Evolutionary conservation across 2,797 vertebrate genomes (phyloP).

Genomic region (Arrhamphus sclerolepis): DNA sequence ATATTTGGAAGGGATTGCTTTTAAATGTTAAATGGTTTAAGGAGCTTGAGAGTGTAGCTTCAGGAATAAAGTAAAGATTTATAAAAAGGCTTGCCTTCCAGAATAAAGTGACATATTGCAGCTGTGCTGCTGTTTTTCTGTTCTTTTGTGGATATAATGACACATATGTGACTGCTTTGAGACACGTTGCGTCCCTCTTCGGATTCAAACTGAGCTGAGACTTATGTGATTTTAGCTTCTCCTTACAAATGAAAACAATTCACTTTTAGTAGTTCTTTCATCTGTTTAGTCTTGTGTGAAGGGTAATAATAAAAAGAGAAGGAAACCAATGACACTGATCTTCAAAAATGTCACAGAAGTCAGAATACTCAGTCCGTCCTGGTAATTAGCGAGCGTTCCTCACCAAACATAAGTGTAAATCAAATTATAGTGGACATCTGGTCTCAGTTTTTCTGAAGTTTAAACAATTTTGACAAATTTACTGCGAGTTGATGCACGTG

Average conservation of each 20-base stretch:
- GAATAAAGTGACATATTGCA: conserved; percentile 39
- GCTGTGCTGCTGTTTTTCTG: not conserved
- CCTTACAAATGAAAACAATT: conserved; percentile 40
- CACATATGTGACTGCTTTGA: conserved; percentile 4
- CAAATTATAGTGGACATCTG: conserved; percentile 42
- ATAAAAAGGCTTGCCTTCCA: conserved; percentile 36
- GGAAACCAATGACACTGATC: conserved; percentile 24
- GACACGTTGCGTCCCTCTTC: conserved; percentile 11
- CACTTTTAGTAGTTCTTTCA: conserved; percentile 44
- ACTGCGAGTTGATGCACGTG: not conserved
- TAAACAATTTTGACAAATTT: conserved; percentile 25
- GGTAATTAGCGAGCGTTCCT: conserved; percentile 22
- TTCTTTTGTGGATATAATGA: not conserved
- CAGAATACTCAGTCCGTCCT: conserved; percentile 27
- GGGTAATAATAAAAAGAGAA: conserved; percentile 48
- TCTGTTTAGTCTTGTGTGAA: conserved; percentile 36
- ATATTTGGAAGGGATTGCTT: conserved; percentile 31
- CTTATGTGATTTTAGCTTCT: conserved; percentile 41
- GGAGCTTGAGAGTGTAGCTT: conserved; percentile 48
- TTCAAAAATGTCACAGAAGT: conserved; percentile 54
- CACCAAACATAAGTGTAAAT: conserved; percentile 29
- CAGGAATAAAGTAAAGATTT: conserved; percentile 47
- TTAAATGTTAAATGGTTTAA: conserved; percentile 68
- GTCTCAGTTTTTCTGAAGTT: conserved; percentile 34
- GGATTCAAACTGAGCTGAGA: conserved; percentile 30